Conservation (phyloP, 2,888 invertebrate species). For the Tetanocera ferruginea region DNA sequence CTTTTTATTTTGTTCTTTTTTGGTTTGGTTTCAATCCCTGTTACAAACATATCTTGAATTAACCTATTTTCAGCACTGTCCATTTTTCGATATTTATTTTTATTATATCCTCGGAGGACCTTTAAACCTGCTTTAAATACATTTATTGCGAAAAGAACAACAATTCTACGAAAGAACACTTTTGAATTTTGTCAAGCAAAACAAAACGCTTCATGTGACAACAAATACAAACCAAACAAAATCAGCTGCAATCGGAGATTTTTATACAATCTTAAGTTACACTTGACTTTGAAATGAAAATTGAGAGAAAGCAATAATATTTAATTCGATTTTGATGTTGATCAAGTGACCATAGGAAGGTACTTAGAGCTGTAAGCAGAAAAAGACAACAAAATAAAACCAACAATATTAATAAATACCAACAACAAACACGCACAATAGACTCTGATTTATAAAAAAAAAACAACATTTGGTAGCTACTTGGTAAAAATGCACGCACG, state of each 20-base stretch:
- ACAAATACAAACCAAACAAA: not conserved
- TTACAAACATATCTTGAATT: too few relatives aligned
- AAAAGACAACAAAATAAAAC: not conserved
- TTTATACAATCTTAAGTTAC: conserved; percentile 9
- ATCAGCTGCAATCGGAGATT: conserved; percentile 7
- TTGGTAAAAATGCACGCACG: not conserved
- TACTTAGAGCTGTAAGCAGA: not conserved
- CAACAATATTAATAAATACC: not conserved
- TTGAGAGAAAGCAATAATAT: conserved; percentile 12
- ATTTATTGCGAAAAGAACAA: too few relatives aligned
- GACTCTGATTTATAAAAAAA: not conserved
- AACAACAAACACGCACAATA: not conserved
- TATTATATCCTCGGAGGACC: too few relatives aligned
- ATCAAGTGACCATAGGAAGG: not conserved
- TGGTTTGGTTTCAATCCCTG: too few relatives aligned
- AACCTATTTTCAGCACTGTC: too few relatives aligned
- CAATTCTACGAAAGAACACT: too few relatives aligned
- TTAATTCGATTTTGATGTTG: not conserved
- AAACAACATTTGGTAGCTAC: not conserved
- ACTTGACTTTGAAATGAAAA: not conserved
- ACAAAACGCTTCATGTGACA: not conserved
- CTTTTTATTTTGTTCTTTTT: too few relatives aligned
- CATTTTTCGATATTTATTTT: too few relatives aligned
- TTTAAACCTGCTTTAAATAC: too few relatives aligned
- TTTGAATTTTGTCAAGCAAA: not conserved